Conservation (phyloP, 2,113 vertebrate genomes). For the Phylloscopus trochiloides region DNA sequence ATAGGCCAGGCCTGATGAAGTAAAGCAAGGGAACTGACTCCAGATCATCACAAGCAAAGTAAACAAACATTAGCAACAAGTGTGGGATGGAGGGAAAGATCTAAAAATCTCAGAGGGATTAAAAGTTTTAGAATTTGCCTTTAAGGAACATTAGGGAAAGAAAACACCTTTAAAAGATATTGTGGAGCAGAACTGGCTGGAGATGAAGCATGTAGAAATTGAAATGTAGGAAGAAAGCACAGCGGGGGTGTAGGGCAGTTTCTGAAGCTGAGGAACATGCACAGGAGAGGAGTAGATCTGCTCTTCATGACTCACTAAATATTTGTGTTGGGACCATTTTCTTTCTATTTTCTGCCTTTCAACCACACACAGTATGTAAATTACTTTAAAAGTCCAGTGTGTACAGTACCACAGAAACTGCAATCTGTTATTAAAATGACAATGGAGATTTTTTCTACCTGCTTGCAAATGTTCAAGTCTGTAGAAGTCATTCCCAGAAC, state of each 20-base stretch:
- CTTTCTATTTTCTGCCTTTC: conserved; percentile 1
- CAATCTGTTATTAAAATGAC: not conserved
- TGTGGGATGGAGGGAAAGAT: not conserved
- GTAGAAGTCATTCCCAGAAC: not conserved
- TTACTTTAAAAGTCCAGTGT: not conserved
- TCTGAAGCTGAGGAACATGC: not conserved
- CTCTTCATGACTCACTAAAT: rapidly evolving
- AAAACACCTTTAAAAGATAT: not conserved
- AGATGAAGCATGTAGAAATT: not conserved
- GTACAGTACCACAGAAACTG: not conserved
- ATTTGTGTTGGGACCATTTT: not conserved
- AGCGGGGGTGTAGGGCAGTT: not conserved
- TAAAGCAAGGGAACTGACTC: not conserved
- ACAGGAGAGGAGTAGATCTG: not conserved
- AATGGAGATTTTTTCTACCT: not conserved
- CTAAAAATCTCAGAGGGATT: not conserved
- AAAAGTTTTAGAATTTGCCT: not conserved
- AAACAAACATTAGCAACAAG: not conserved
- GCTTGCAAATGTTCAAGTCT: not conserved
- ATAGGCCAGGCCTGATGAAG: not conserved
- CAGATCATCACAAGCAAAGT: not conserved
- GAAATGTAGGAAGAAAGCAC: not conserved
- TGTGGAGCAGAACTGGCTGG: not conserved
- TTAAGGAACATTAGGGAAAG: not conserved
- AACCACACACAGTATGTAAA: not conserved